Evolutionary conservation across 2,888 invertebrate genomes (phyloP).

Genomic region (Thymelicus sylvestris): DNA sequence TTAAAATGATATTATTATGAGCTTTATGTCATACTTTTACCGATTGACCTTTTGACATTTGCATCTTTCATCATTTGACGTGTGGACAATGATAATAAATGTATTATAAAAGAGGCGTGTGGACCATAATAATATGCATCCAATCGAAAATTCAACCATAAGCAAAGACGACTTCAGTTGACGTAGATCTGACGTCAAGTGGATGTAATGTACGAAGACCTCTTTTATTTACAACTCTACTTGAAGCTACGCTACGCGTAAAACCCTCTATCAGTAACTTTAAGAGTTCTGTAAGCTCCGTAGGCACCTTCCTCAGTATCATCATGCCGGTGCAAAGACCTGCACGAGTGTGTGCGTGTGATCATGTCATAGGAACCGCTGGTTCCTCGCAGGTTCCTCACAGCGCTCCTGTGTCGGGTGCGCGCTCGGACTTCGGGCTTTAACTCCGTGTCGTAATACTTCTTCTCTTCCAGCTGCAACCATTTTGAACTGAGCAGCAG

Average conservation of each 20-base stretch:
- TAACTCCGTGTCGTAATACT: constrained; percentile 73
- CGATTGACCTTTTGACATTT: no score
- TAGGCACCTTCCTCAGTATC: constrained; percentile 70
- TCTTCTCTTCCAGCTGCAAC: constrained; percentile 87
- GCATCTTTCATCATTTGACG: no score
- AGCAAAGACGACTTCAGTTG: no score
- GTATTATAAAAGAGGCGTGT: no score
- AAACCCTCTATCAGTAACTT: constrained; percentile 59
- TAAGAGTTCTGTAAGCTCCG: constrained; percentile 74
- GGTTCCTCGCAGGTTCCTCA: constrained; percentile 57
- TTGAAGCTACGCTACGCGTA: constrained; percentile 47
- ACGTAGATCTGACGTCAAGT: no score
- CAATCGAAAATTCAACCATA: no score
- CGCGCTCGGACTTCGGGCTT: constrained; percentile 61
- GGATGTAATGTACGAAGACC: no score
- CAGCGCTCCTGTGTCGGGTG: constrained; percentile 61
- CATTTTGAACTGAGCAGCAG: constrained; percentile 88
- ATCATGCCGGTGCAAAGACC: constrained; percentile 63
- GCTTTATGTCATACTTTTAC: no score
- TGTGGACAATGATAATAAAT: no score
- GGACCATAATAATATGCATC: no score
- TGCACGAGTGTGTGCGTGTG: constrained; percentile 71
- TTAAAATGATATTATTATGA: no score
- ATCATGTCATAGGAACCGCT: constrained; percentile 73
- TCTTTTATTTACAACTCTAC: no score